Evolutionary conservation across 2,113 vertebrate genomes (phyloP).

Genomic region (Mohoua ochrocephala): DNA sequence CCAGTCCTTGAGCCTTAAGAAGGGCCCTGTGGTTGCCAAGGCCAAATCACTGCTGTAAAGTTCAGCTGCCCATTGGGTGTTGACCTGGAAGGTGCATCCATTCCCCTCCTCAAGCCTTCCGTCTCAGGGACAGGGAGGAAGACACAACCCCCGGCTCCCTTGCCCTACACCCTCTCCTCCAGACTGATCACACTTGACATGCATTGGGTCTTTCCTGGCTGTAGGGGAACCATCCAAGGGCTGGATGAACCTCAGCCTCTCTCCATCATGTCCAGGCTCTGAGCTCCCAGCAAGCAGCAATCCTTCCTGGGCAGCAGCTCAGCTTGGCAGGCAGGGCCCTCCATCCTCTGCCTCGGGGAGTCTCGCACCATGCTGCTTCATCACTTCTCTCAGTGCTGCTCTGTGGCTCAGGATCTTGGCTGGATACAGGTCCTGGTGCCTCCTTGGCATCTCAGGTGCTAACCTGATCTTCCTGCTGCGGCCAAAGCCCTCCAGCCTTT

Average conservation of each 20-base stretch:
- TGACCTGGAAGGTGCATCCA: neutral
- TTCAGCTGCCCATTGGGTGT: neutral
- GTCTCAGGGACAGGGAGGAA: neutral
- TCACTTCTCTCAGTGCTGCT: neutral
- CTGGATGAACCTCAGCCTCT: neutral
- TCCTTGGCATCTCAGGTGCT: neutral
- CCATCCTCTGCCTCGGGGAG: neutral
- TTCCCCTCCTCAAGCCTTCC: neutral
- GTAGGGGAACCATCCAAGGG: neutral
- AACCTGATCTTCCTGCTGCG: neutral
- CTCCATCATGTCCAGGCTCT: neutral
- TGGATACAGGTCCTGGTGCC: rapidly evolving
- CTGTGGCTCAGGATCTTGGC: neutral
- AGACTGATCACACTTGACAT: neutral
- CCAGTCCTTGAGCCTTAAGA: neutral
- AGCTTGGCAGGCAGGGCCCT: neutral
- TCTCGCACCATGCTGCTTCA: neutral
- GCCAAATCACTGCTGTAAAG: neutral
- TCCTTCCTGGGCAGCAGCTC: neutral
- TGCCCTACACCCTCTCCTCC: neutral
- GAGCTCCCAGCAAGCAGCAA: neutral
- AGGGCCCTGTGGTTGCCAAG: neutral
- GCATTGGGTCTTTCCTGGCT: neutral
- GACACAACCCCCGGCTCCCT: neutral
- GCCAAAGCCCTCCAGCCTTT: neutral